Evolutionary conservation across 64 coral and sea anemone species (phyloP), one percentile per base, ranked within the genome.

Genomic region (Stichodactyla mertensii): DNA sequence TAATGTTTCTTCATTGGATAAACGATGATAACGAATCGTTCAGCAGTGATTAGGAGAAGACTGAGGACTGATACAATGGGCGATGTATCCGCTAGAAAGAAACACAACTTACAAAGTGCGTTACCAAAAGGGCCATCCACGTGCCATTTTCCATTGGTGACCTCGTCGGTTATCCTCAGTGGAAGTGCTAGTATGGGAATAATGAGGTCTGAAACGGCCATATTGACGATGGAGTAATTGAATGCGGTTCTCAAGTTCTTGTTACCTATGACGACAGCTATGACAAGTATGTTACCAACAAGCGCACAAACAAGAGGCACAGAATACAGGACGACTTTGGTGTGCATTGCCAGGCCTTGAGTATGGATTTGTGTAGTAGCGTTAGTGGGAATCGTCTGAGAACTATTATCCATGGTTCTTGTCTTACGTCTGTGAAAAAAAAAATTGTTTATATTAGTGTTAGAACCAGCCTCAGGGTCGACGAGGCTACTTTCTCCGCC

Each of bases 301-400:
- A 66, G 20, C 7, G 62, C 19, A 4, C 82, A 57, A 15, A 88
- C 64, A 52, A 94, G 27, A 5, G 87, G 78, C 71, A 94, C 84
- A 23, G 80, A 62, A 66, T 88, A 91, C 19, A 66, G 20, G 20
- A n/a, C 22, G 62, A 66, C 62, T 66, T 66, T 66, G 19, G 62
- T 66, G 4, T n/a, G 19, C 22, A 22, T n/a, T 6, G 18, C 62
- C 19, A 66, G 19, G 36, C 36, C 36, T 45, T 45, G 36, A 2
- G 36, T 45, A 45, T 45, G 36, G 36, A 45, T 45, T 45, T 45
- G 36, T 45, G 36, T 45, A 45, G 36, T 45, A 45, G 36, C 36
- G 36, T 45, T 45, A 45, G 36, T 45, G 36, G 1, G 36, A 45
- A 45, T 45, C 36, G 36, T 45, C 36, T 45, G 36, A 45, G 36